These are phyloP conservation scores for Pristionchus arcanus DNA, from an alignment of 2,888 invertebrate genomes.

Conservation along the genomic window DNA sequence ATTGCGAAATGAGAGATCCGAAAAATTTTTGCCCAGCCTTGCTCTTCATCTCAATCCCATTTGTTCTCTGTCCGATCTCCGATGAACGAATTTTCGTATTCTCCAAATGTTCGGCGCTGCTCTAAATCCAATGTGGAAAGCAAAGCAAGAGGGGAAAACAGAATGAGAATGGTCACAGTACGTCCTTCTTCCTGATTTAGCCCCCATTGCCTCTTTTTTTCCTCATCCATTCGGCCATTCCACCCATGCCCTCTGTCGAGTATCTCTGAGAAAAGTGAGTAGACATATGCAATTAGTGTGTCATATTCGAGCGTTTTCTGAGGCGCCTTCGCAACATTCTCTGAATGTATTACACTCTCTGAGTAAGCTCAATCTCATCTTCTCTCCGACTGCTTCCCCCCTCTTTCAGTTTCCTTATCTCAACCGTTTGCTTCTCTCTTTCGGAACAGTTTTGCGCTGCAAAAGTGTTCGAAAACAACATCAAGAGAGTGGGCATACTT, in stretches of 20 bases:
- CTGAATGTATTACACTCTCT: constrained; percentile 48
- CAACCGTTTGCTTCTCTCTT: neutral
- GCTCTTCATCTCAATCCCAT: neutral
- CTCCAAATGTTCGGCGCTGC: constrained; percentile 1
- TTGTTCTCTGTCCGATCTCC: neutral
- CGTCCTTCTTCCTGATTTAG: neutral
- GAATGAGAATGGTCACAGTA: constrained; percentile 10
- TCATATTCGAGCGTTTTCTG: constrained; percentile 31
- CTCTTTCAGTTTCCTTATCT: neutral
- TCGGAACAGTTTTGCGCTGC: neutral
- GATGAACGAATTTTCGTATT: neutral
- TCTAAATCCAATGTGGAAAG: constrained; percentile 16
- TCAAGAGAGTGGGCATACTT: neutral
- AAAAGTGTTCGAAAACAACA: neutral
- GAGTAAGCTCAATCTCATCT: neutral
- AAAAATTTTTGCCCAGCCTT: no score
- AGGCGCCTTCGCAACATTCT: constrained; percentile 30
- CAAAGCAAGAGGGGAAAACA: neutral
- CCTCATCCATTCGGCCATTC: neutral
- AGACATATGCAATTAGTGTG: constrained; percentile 41
- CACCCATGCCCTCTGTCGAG: neutral
- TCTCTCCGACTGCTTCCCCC: neutral
- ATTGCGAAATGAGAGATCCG: no score
- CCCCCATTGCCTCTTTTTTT: neutral
- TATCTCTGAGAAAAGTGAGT: neutral